These are phyloP conservation scores for Plebejus melissa DNA, from an alignment of 2,888 invertebrate genomes.

Conservation along the genomic window DNA sequence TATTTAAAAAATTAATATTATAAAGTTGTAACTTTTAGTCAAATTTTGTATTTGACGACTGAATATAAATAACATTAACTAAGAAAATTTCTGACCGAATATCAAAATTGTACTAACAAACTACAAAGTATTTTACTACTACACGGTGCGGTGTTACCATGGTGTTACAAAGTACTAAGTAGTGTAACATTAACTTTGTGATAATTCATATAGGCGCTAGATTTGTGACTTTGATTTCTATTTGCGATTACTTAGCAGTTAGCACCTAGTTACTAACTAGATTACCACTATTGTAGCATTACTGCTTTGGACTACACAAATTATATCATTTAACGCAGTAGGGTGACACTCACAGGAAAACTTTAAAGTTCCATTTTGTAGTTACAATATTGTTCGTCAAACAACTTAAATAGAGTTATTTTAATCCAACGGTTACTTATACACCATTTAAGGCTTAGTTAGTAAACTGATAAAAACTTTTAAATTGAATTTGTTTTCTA, in stretches of 20 bases:
- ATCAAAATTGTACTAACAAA: not conserved
- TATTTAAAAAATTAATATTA: too few relatives aligned
- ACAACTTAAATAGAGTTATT: not conserved
- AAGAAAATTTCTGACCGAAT: not conserved
- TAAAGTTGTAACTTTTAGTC: too few relatives aligned
- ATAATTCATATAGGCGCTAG: not conserved
- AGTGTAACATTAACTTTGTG: slow-evolving; percentile 41
- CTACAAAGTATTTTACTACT: slow-evolving; percentile 25
- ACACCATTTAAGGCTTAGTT: not conserved
- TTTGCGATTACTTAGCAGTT: slow-evolving; percentile 23
- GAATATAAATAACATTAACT: not conserved
- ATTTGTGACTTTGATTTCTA: slow-evolving; percentile 7
- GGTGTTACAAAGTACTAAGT: not conserved
- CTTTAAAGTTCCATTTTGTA: not conserved
- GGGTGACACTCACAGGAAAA: not conserved
- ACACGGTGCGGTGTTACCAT: slow-evolving; percentile 30
- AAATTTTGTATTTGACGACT: not conserved
- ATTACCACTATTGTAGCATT: not conserved
- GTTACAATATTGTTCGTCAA: not conserved
- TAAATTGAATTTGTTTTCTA: not conserved
- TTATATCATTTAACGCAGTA: not conserved
- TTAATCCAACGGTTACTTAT: not conserved
- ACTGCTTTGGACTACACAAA: not conserved
- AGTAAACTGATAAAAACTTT: not conserved
- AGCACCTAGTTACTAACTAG: slow-evolving; percentile 12